Evolutionary conservation across 2,888 invertebrate genomes (phyloP), one percentile per base, ranked within the genome.

Genomic region (Polia nebulosa): DNA sequence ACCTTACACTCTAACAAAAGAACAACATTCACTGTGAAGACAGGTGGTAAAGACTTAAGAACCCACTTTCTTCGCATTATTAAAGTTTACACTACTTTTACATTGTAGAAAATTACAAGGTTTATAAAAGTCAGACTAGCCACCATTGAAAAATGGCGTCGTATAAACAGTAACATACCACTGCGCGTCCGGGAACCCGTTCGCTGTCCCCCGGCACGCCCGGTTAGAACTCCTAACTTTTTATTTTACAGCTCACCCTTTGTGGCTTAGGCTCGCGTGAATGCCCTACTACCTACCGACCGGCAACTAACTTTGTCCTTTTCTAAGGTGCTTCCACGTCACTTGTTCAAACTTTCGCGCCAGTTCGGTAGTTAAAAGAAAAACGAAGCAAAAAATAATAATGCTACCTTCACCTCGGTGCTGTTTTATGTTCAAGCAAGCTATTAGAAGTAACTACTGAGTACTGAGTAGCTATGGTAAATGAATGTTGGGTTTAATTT

Each of bases 141-240:
- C 49, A 49, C 15, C 45, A 61, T 73, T 69, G 57, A 41, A 68
- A 41, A 57, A 56, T 17, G n/a, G 60, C 49, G 57, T 60, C 53
- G 39, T 45, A 74, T 78, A 83, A 83, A 83, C 91, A 82, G 88
- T 73, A 87, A 86, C 91, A 80, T 93, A 94, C 93, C 88, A 62
- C 81, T 72, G 47, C 71, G 91, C 94, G 80, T 59, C 89, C 91
- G 88, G 89, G 92, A 95, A 95, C 95, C 92, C 93, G 95, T 91
- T 93, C 89, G 88, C 84, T 90, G 91, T 89, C 92, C 93, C 92
- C 91, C 90, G 91, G 87, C 91, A 89, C 91, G 94, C 91, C 94
- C 94, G 94, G 95, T 95, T 94, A 94, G 94, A 94, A 93, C 88
- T 93, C 93, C 93, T 91, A 93, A 93, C 93, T 94, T 94, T 95